These are phyloP conservation scores for Polyergus mexicanus DNA, from an alignment of 1,140 invertebrate genomes.

Conservation along the genomic window DNA sequence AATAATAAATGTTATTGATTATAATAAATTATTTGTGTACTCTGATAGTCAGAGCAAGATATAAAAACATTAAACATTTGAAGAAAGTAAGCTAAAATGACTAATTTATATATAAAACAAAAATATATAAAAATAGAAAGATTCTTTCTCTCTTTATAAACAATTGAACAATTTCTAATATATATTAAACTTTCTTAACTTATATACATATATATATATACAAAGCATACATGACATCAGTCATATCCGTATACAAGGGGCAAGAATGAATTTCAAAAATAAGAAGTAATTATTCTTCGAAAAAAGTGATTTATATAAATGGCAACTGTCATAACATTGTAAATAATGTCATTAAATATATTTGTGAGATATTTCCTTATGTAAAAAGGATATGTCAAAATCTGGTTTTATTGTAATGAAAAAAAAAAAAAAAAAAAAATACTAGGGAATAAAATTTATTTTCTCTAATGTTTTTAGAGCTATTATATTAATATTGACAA, in stretches of 20 bases:
- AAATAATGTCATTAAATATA: conserved; percentile 47
- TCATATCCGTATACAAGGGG: not conserved
- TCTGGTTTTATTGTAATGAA: not conserved
- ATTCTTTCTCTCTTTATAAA: not conserved
- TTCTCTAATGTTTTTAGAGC: conserved; percentile 43
- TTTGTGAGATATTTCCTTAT: conserved; percentile 21
- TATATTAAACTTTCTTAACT: conserved; percentile 49
- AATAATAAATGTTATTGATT: conserved; percentile 1
- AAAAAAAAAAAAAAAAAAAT: conserved; percentile 16
- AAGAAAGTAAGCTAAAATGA: conserved; percentile 11
- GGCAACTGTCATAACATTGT: conserved; percentile 26
- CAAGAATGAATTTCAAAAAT: conserved; percentile 8
- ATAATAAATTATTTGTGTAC: conserved; percentile 26
- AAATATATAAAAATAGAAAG: conserved; percentile 13
- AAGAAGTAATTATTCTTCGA: conserved; percentile 17
- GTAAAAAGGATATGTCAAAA: conserved; percentile 1
- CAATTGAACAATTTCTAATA: conserved; percentile 3
- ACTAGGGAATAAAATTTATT: conserved; percentile 43
- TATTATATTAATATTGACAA: conserved; percentile 14
- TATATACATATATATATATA: conserved; percentile 2
- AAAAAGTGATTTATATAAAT: conserved; percentile 6
- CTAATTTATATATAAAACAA: not conserved
- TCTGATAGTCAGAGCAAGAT: conserved; percentile 26
- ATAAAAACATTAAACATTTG: conserved; percentile 9
- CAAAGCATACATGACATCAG: not conserved